These are phyloP conservation scores for Triplophysa bombifrons DNA, from an alignment of 2,797 vertebrate species.

Conservation along the genomic window DNA sequence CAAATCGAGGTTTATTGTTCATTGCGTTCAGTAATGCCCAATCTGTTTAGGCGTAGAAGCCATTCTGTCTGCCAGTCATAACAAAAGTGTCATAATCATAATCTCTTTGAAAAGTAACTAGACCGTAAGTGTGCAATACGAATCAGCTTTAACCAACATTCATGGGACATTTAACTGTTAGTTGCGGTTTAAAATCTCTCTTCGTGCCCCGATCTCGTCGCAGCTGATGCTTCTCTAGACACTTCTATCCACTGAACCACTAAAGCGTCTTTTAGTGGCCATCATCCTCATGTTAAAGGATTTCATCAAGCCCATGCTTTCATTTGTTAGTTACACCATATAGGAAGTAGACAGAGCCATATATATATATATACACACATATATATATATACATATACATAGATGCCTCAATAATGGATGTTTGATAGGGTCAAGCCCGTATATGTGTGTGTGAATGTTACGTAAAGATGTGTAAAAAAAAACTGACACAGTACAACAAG, in stretches of 20 bases:
- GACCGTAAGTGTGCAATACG: slow-evolving; percentile 18
- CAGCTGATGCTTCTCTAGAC: background rate
- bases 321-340: too few relatives aligned
- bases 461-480: too few relatives aligned
- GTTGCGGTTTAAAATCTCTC: background rate
- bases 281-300: too few relatives aligned
- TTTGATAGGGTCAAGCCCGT: too few relatives aligned
- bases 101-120: slow-evolving; percentile 19
- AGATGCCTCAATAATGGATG: too few relatives aligned
- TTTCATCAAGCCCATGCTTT: too few relatives aligned
- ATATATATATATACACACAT: too few relatives aligned
- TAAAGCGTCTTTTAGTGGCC: too few relatives aligned
- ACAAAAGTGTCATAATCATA: slow-evolving; percentile 21
- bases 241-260: background rate
- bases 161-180: slow-evolving; percentile 22
- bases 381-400: too few relatives aligned
- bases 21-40: slow-evolving; percentile 40
- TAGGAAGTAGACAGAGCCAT: too few relatives aligned
- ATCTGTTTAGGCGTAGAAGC: slow-evolving; percentile 32
- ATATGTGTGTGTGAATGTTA: too few relatives aligned
- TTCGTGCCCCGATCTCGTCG: background rate
- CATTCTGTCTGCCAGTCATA: slow-evolving; percentile 30
- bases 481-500: too few relatives aligned
- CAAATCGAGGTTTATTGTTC: slow-evolving; percentile 50
- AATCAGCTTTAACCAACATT: slow-evolving; percentile 11